Conservation (phyloP, 2,888 invertebrate genomes). For the Eumacrocentrus americanus region DNA sequence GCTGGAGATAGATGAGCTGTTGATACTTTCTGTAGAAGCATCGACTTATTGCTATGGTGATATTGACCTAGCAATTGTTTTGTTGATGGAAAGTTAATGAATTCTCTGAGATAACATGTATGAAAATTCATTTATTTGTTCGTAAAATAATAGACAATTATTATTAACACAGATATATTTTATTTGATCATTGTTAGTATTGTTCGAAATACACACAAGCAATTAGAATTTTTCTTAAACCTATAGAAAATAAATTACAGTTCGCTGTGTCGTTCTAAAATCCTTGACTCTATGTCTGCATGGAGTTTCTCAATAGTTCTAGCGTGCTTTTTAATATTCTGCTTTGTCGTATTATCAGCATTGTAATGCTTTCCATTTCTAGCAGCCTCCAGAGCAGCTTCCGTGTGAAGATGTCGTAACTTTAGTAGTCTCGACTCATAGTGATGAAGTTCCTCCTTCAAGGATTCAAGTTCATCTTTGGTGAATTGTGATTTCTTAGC, state of each 20-base stretch:
- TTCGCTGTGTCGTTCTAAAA: constrained; percentile 78
- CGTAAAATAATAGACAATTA: background rate
- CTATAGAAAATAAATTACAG: constrained; percentile 63
- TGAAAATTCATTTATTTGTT: background rate
- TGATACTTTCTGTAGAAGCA: background rate
- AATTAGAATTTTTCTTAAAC: background rate
- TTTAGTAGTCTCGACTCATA: constrained; percentile 87
- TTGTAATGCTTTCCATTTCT: constrained; percentile 69
- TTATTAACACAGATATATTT: background rate
- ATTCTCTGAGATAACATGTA: background rate
- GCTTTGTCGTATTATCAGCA: constrained; percentile 52
- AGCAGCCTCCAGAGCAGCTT: constrained; percentile 76
- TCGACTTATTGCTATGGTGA: constrained; percentile 40
- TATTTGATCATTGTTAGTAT: background rate
- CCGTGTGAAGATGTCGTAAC: constrained; percentile 80
- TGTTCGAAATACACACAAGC: no score
- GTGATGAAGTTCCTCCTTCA: constrained; percentile 83
- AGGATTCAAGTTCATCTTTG: constrained; percentile 79
- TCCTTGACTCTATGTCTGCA: constrained; percentile 76
- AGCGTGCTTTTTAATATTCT: constrained; percentile 82
- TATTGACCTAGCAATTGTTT: constrained; percentile 40
- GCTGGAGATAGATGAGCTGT: no score
- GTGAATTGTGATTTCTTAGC: constrained; percentile 83
- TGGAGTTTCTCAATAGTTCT: constrained; percentile 87
- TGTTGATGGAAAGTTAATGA: background rate